Percentiles rank a stretch among this genome's conserved stretches.
These are phyloP conservation scores for Unio pictorum DNA, from an alignment of 2,888 invertebrate genomes.

Conservation along the genomic window DNA sequence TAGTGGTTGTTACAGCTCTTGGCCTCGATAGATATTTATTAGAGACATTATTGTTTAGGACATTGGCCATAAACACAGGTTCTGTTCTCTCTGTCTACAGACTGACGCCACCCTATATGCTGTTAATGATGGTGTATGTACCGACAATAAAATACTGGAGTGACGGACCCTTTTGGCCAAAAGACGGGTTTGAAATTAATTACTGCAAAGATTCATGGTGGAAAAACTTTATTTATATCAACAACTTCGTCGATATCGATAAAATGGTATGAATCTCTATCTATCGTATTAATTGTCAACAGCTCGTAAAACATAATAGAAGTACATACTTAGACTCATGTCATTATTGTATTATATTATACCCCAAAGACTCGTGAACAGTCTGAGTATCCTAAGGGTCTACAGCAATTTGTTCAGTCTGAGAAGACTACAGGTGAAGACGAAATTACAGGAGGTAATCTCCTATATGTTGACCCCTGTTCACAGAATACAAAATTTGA, in stretches of 20 bases:
- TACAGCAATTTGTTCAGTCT: too few species aligned
- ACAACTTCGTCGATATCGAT: conserved; percentile 37
- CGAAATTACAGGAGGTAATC: too few species aligned
- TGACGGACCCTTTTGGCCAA: conserved; percentile 45
- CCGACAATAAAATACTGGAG: conserved; percentile 37
- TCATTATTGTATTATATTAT: too few species aligned
- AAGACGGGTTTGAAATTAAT: conserved; percentile 27
- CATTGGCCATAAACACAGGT: too few species aligned
- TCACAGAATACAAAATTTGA: too few species aligned
- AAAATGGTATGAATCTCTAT: conserved; percentile 8
- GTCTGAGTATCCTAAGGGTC: too few species aligned
- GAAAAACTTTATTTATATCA: conserved; percentile 51
- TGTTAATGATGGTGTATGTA: conserved; percentile 49
- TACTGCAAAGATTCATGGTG: conserved; percentile 47
- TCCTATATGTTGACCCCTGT: too few species aligned
- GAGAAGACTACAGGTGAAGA: too few species aligned
- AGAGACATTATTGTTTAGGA: not conserved
- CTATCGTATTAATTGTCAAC: conserved; percentile 22
- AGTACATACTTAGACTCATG: too few species aligned
- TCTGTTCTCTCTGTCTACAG: conserved; percentile 40
- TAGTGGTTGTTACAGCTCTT: not conserved
- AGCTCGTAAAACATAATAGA: conserved; percentile 22
- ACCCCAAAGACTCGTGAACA: too few species aligned
- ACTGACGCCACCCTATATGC: conserved; percentile 51
- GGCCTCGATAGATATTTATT: not conserved